Conservation (phyloP, 2,888 invertebrate genomes). For the Eupithecia dodoneata region DNA sequence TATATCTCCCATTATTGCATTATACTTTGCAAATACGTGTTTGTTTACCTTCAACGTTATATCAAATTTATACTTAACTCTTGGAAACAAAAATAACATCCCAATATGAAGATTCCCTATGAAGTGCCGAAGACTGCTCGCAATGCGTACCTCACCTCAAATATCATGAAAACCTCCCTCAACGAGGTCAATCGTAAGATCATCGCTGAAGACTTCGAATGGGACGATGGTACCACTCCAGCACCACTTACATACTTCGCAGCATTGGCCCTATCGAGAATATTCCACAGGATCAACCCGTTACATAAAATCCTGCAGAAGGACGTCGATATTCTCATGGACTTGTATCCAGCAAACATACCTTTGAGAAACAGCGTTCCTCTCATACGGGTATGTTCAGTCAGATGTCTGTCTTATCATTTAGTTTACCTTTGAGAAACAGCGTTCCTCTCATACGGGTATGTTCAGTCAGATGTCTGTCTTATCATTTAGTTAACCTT, state of each 20-base stretch:
- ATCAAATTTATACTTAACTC: not conserved
- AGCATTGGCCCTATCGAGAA: constrained; percentile 62
- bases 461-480: too few species aligned
- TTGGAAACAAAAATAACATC: not conserved
- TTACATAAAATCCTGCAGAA: constrained; percentile 81
- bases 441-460: too few species aligned
- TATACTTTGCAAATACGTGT: not conserved
- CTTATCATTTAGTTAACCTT: too few species aligned
- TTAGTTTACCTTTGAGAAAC: too few species aligned
- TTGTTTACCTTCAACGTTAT: not conserved
- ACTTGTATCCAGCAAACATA: constrained; percentile 84
- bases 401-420: not conserved
- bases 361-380: constrained; percentile 83
- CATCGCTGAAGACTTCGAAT: constrained; percentile 74
- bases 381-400: constrained; percentile 80
- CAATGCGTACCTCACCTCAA: constrained; percentile 63
- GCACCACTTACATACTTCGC: constrained; percentile 71
- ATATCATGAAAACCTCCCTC: constrained; percentile 56
- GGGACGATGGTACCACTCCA: constrained; percentile 74
- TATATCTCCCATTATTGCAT: not conserved
- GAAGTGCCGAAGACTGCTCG: constrained; percentile 65
- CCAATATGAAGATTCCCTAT: constrained; percentile 76
- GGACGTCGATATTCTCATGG: constrained; percentile 85
- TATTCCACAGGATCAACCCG: constrained; percentile 81
- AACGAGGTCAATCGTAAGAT: constrained; percentile 66